Evolutionary conservation across 2,113 vertebrate species (phyloP).

Genomic region (Tapirus terrestris): DNA sequence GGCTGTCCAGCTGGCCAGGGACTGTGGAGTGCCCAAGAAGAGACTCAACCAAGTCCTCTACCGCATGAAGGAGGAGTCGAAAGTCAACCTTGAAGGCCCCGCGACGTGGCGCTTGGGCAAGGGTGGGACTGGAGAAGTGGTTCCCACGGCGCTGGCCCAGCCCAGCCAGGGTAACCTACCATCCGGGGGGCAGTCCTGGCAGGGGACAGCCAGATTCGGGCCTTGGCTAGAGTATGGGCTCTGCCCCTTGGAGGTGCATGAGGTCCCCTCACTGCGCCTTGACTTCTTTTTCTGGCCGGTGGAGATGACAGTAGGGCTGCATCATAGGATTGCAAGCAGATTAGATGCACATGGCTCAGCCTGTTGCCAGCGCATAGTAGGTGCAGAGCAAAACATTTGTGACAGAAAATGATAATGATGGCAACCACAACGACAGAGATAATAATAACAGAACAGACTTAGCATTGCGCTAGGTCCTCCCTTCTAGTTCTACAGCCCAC

Average conservation of each 20-base stretch:
- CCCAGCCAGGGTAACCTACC: neutral
- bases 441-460: rapidly evolving
- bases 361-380: rapidly evolving
- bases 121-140: rapidly evolving
- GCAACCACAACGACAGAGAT: rapidly evolving
- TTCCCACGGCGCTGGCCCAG: rapidly evolving
- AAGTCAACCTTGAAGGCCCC: rapidly evolving
- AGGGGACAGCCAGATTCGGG: neutral
- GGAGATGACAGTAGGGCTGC: neutral
- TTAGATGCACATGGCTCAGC: neutral
- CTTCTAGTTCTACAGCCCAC: neutral
- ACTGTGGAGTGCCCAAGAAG: slow-evolving; percentile 23
- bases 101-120: neutral
- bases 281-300: neutral
- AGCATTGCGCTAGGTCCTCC: rapidly evolving
- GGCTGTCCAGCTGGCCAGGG: neutral
- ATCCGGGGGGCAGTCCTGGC: rapidly evolving
- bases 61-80: rapidly evolving
- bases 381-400: rapidly evolving
- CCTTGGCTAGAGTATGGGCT: neutral
- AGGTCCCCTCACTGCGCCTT: neutral
- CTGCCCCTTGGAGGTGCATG: rapidly evolving
- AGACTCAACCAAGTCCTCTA: neutral
- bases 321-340: rapidly evolving
- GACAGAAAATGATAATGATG: neutral